A percentile compares a stretch with the other conserved stretches of the same genome.
phyloP scores from a whole-genome alignment of 1,140 invertebrate species.

The Calliopsis andreniformis region DNA sequence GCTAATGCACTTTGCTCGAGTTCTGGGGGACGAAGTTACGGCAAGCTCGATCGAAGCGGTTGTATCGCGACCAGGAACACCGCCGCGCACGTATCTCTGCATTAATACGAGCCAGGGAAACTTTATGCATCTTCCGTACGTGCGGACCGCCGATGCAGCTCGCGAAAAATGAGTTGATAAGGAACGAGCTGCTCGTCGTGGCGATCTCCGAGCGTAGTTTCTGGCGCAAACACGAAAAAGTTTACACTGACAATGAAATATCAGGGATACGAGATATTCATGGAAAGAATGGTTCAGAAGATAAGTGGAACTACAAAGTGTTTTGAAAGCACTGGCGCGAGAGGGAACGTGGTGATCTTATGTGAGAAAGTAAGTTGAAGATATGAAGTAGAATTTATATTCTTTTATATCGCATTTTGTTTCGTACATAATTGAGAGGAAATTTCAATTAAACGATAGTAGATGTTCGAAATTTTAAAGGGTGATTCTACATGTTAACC shows the following conservation, averaged over 20 bases:
- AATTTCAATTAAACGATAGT: no score
- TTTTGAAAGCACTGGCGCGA: neutral
- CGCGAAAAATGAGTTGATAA: conserved; percentile 26
- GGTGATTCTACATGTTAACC: no score
- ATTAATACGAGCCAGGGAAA: conserved; percentile 18
- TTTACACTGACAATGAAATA: conserved; percentile 17
- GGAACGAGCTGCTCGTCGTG: neutral
- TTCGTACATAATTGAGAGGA: no score
- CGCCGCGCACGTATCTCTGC: neutral
- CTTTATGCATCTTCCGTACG: conserved; percentile 14
- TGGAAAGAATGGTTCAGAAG: no score
- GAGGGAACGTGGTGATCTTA: no score
- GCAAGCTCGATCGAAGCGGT: conserved; percentile 42
- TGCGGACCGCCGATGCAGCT: neutral
- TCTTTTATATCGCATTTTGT: no score
- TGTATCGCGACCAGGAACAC: conserved; percentile 16
- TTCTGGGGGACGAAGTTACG: conserved; percentile 41
- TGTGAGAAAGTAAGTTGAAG: no score
- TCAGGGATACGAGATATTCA: neutral
- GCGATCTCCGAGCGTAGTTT: neutral
- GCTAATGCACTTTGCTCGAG: conserved; percentile 57
- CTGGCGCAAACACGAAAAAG: neutral
- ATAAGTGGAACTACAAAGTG: neutral
- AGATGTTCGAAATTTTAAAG: no score
- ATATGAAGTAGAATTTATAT: no score